A percentile compares a stretch with the other conserved stretches of the same genome.
These are phyloP conservation scores for Cynodonichthys magdalenae DNA, from an alignment of 2,797 vertebrate species.

Conservation along the genomic window DNA sequence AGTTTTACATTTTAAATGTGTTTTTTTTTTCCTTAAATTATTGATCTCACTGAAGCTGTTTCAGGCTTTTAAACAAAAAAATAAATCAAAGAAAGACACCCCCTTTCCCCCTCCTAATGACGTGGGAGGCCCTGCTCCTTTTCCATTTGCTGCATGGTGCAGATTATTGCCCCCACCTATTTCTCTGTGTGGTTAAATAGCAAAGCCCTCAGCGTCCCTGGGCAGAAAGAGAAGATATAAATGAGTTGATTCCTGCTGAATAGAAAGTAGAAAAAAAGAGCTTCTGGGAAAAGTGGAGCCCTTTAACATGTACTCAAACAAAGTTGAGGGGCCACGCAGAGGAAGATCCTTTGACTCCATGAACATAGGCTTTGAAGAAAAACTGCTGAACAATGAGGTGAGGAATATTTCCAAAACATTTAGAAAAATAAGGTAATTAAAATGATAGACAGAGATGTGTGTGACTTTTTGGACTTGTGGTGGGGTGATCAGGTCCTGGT, in stretches of 20 bases:
- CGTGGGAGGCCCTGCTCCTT: constrained; percentile 70
- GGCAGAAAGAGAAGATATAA: constrained; percentile 40
- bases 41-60: constrained; percentile 47
- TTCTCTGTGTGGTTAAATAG: constrained; percentile 74
- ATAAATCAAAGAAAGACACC: constrained; percentile 42
- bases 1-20: background rate
- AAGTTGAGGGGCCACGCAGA: constrained; percentile 81
- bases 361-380: constrained; percentile 84
- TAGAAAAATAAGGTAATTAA: background rate
- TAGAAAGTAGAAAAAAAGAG: constrained; percentile 39
- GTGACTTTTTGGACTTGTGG: constrained; percentile 1
- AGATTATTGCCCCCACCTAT: constrained; percentile 74
- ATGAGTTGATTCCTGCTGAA: constrained; percentile 16
- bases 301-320: constrained; percentile 83
- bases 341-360: constrained; percentile 88
- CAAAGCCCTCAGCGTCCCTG: constrained; percentile 50
- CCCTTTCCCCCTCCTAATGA: constrained; percentile 55
- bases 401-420: constrained; percentile 3
- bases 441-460: background rate
- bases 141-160: constrained; percentile 79
- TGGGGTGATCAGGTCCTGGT: constrained; percentile 6
- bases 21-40: constrained; percentile 17
- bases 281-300: constrained; percentile 10
- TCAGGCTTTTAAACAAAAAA: constrained; percentile 40
- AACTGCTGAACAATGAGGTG: constrained; percentile 85